Evolutionary conservation across 1,140 invertebrate genomes (phyloP).

Genomic region (Lysiphlebus fabarum): DNA sequence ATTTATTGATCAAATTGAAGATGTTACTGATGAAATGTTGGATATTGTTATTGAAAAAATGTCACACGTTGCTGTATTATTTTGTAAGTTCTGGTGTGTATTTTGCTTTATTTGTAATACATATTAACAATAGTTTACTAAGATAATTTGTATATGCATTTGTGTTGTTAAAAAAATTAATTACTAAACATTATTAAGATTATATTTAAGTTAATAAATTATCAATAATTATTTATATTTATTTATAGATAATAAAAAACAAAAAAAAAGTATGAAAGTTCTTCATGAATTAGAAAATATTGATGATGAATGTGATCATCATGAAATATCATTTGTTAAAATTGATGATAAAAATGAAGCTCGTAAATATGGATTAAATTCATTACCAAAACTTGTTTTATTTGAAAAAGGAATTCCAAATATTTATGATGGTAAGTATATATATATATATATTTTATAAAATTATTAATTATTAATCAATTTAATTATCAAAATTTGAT

Average conservation of each 20-base stretch:
- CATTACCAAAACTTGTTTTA: constrained; percentile 75
- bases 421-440: constrained; percentile 83
- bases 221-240: no score
- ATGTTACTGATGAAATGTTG: constrained; percentile 91
- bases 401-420: constrained; percentile 86
- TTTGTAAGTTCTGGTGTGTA: constrained; percentile 69
- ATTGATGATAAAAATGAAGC: constrained; percentile 86
- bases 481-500: neutral
- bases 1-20: constrained; percentile 89
- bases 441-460: no score
- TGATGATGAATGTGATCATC: constrained; percentile 89
- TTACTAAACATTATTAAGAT: no score
- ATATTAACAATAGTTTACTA: neutral
- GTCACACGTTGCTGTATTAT: constrained; percentile 81
- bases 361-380: constrained; percentile 84
- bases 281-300: constrained; percentile 87
- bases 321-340: constrained; percentile 90
- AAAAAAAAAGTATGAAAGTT: constrained; percentile 86
- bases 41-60: constrained; percentile 87
- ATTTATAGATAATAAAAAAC: constrained; percentile 83
- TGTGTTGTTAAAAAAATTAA: neutral
- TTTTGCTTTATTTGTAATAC: constrained; percentile 6
- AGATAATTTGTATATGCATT: neutral
- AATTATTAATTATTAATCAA: no score
- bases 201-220: no score